Percentiles rank a stretch among this genome's conserved stretches.
Evolutionary conservation across 2,113 vertebrate species (phyloP).

Genomic region (Rhynchopsitta pachyrhyncha): DNA sequence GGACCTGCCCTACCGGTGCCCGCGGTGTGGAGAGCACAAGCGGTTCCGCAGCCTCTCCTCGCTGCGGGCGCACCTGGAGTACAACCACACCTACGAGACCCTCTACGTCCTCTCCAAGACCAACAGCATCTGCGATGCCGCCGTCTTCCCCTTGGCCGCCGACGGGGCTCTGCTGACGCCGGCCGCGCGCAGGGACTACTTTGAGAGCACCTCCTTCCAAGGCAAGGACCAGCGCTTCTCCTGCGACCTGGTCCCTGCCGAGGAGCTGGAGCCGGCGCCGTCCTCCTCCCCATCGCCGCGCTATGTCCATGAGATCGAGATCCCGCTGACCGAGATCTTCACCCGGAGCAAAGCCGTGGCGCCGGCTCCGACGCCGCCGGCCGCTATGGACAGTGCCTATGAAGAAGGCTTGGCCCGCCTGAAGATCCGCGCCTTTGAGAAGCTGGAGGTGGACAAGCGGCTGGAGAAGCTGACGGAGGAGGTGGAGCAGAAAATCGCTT

Average conservation of each 20-base stretch:
- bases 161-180: conserved; percentile 84
- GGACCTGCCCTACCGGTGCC: conserved; percentile 97
- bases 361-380: conserved; percentile 82
- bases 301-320: conserved; percentile 94
- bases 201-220: conserved; percentile 88
- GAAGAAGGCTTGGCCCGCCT: conserved; percentile 94
- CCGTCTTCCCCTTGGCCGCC: conserved; percentile 87
- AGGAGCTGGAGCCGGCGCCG: conserved; percentile 72
- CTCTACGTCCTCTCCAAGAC: conserved; percentile 98
- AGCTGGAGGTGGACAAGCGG: conserved; percentile 92
- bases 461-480: conserved; percentile 96
- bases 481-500: conserved; percentile 97
- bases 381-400: conserved; percentile 88
- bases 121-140: conserved; percentile 93
- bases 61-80: conserved; percentile 94
- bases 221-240: conserved; percentile 87
- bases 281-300: conserved; percentile 78
- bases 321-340: conserved; percentile 91
- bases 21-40: conserved; percentile 98
- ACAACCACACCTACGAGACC: conserved; percentile 99
- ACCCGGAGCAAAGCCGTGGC: conserved; percentile 84
- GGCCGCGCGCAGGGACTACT: conserved; percentile 81
- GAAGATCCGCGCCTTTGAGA: conserved; percentile 92
- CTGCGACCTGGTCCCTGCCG: conserved; percentile 77
- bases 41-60: conserved; percentile 98